These are phyloP conservation scores for Takifugu ocellatus DNA, from an alignment of 2,797 vertebrate genomes.

Conservation along the genomic window DNA sequence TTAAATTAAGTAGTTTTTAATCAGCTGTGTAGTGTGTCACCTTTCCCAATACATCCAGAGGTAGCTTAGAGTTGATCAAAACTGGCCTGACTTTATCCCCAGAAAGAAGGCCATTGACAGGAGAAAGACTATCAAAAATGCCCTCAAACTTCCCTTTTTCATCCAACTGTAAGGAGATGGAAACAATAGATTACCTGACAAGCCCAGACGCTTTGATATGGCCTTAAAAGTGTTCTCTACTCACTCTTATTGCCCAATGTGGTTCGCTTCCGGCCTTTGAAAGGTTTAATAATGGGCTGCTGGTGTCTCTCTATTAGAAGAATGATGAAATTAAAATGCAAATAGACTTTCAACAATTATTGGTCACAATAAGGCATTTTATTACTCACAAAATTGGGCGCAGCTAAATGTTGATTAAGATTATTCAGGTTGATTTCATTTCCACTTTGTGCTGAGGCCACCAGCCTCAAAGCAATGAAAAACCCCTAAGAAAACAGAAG, in stretches of 20 bases:
- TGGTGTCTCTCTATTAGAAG: constrained; percentile 79
- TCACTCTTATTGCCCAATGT: constrained; percentile 91
- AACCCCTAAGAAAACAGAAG: constrained; percentile 82
- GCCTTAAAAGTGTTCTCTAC: constrained; percentile 24
- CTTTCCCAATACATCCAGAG: constrained; percentile 93
- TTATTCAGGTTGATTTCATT: constrained; percentile 86
- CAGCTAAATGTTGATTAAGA: constrained; percentile 81
- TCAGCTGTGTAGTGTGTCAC: constrained; percentile 53
- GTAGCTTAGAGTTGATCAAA: constrained; percentile 97
- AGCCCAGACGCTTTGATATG: background rate
- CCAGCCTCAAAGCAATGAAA: constrained; percentile 87
- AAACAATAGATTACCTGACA: constrained; percentile 1
- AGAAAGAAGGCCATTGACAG: constrained; percentile 88
- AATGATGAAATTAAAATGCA: background rate
- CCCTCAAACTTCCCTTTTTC: constrained; percentile 97
- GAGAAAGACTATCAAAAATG: constrained; percentile 94
- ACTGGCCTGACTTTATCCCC: constrained; percentile 97
- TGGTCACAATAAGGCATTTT: background rate
- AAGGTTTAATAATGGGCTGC: constrained; percentile 75
- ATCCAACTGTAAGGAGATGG: constrained; percentile 78
- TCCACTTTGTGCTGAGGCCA: constrained; percentile 92
- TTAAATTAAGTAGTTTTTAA: background rate
- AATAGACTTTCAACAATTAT: background rate
- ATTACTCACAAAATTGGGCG: constrained; percentile 91
- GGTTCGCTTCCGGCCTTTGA: constrained; percentile 71